These are phyloP conservation scores for Neodon shergylaensis DNA, from an alignment of 2,113 vertebrate genomes.

Conservation along the genomic window DNA sequence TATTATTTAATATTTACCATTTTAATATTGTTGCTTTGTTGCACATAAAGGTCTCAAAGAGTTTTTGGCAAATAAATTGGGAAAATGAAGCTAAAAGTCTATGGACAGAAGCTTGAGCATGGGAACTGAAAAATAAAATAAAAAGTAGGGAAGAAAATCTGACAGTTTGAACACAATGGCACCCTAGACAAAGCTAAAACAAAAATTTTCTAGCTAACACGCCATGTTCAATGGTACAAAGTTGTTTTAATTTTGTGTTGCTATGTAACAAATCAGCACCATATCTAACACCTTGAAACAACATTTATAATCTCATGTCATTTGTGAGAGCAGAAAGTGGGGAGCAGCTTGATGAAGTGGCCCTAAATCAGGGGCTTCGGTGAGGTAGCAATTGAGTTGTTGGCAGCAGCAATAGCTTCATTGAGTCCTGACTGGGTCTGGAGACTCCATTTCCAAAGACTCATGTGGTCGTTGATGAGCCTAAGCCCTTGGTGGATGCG, in stretches of 20 bases:
- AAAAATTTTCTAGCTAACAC: conserved; percentile 16
- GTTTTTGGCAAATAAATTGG: not conserved
- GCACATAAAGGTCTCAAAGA: not conserved
- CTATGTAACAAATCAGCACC: conserved; percentile 45
- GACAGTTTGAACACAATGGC: not conserved
- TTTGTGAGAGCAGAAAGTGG: not conserved
- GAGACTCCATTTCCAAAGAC: not conserved
- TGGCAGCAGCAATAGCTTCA: not conserved
- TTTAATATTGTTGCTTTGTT: conserved; percentile 43
- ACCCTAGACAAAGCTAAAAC: conserved; percentile 1
- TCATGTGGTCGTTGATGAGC: not conserved
- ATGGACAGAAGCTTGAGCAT: not conserved
- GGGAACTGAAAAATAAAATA: not conserved
- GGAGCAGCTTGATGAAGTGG: not conserved
- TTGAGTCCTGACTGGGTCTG: not conserved
- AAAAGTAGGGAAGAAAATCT: not conserved
- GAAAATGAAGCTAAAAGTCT: not conserved
- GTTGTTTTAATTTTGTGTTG: conserved; percentile 47
- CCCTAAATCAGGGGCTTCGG: not conserved
- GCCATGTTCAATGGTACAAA: not conserved
- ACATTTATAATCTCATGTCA: conserved; percentile 8
- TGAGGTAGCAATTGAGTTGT: not conserved
- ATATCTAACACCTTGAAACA: conserved; percentile 52
- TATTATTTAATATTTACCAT: not conserved
- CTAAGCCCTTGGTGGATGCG: not conserved